Evolutionary conservation across 1,140 invertebrate genomes (phyloP).

Genomic region (Cherax quadricarinatus): DNA sequence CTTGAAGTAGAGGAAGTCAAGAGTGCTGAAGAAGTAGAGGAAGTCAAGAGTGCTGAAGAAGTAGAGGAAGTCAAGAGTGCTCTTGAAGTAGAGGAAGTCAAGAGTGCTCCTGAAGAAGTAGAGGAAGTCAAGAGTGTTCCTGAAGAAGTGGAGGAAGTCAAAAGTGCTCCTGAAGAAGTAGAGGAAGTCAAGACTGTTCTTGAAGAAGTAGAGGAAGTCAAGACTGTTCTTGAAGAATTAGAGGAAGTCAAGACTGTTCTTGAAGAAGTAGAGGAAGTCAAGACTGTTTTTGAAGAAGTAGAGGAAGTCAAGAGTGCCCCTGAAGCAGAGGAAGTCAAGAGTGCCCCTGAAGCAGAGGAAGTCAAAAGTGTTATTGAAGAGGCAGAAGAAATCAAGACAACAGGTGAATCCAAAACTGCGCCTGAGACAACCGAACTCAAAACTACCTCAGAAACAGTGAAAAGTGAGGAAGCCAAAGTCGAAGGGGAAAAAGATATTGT

Average conservation of each 20-base stretch:
- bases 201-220: background rate
- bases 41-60: background rate
- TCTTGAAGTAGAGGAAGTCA: background rate
- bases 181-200: background rate
- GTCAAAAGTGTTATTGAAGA: background rate
- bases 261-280: background rate
- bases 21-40: too few relatives aligned
- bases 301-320: too few relatives aligned
- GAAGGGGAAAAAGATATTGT: background rate
- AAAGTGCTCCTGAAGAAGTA: background rate
- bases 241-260: background rate
- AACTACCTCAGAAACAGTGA: background rate
- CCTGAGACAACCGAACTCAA: background rate
- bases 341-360: background rate
- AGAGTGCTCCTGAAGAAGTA: background rate
- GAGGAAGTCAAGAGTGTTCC: background rate
- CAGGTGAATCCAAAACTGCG: too few relatives aligned
- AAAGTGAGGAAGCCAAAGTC: background rate
- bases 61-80: too few relatives aligned
- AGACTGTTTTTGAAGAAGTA: background rate
- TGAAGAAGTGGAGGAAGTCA: slow-evolving; percentile 11
- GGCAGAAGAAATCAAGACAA: too few relatives aligned
- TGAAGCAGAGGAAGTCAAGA: too few relatives aligned
- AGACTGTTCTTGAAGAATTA: background rate
- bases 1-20: too few relatives aligned